A percentile compares a stretch with the other conserved stretches of the same genome.
Conservation (phyloP, 2,797 vertebrate species). For the Periophthalmus magnuspinnatus region DNA sequence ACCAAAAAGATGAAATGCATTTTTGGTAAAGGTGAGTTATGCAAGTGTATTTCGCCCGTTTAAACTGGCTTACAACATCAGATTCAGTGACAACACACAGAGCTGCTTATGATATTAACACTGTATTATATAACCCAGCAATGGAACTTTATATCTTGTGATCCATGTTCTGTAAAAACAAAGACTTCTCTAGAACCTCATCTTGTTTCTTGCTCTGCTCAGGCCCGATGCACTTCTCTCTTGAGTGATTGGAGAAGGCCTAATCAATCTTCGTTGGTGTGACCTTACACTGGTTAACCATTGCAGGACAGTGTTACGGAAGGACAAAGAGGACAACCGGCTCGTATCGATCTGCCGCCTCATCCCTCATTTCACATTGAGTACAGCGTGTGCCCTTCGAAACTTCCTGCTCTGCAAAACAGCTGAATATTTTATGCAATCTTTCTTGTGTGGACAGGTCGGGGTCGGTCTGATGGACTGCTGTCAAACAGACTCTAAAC, state of each 20-base stretch:
- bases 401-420: slow-evolving; percentile 19
- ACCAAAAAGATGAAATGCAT: neutral
- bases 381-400: slow-evolving; percentile 15
- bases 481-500: neutral
- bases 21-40: neutral
- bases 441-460: neutral
- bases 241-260: slow-evolving; percentile 28
- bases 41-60: neutral
- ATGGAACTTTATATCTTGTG: neutral
- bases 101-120: neutral
- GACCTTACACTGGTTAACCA: slow-evolving; percentile 27
- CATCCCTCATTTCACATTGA: slow-evolving; percentile 30
- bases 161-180: neutral
- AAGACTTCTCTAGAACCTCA: neutral
- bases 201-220: neutral
- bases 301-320: neutral
- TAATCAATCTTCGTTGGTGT: slow-evolving; percentile 44
- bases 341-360: slow-evolving; percentile 25
- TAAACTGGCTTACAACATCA: neutral
- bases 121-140: neutral
- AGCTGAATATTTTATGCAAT: slow-evolving; percentile 28
- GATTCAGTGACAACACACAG: neutral
- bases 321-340: slow-evolving; percentile 31
- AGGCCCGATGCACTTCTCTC: slow-evolving; percentile 22
- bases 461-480: neutral